Conservation (phyloP, 2,888 invertebrate genomes). For the Drosophila ezoana region DNA sequence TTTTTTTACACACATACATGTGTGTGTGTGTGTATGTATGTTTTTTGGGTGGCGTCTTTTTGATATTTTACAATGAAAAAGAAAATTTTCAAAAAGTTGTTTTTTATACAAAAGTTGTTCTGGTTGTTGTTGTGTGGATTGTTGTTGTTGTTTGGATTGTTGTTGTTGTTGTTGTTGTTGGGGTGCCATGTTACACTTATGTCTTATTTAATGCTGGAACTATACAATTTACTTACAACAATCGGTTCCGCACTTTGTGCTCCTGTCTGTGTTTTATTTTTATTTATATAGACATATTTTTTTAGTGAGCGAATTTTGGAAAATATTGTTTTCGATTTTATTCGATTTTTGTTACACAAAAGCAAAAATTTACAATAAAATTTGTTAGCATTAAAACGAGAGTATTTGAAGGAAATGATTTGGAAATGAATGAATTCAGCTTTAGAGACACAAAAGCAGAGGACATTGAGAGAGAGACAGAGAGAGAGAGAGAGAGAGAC, state of each 20-base stretch:
- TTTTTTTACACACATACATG: no score
- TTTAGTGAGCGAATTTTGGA: conserved; percentile 30
- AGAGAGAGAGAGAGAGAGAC: conserved; percentile 7
- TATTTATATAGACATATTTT: conserved; percentile 42
- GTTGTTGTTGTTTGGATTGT: conserved; percentile 22
- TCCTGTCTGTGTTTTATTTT: conserved; percentile 88
- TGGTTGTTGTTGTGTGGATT: conserved; percentile 29
- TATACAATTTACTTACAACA: conserved; percentile 92
- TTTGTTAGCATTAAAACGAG: conserved; percentile 63
- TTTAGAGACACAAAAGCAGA: conserved; percentile 22
- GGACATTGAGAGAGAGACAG: conserved; percentile 10
- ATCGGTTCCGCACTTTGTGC: conserved; percentile 96
- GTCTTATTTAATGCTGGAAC: conserved; percentile 45
- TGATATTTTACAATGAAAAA: background rate
- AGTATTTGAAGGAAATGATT: conserved; percentile 39
- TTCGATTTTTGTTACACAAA: conserved; percentile 62
- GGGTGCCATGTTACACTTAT: conserved; percentile 51
- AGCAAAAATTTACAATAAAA: conserved; percentile 58
- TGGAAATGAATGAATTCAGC: conserved; percentile 41
- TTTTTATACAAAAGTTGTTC: conserved; percentile 27
- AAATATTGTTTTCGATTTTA: conserved; percentile 61
- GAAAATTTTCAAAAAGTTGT: conserved; percentile 6
- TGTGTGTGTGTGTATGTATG: background rate
- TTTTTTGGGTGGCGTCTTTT: background rate
- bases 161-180: conserved; percentile 30